Conservation (phyloP, 2,797 vertebrate genomes). For the Heterohyrax brucei region DNA sequence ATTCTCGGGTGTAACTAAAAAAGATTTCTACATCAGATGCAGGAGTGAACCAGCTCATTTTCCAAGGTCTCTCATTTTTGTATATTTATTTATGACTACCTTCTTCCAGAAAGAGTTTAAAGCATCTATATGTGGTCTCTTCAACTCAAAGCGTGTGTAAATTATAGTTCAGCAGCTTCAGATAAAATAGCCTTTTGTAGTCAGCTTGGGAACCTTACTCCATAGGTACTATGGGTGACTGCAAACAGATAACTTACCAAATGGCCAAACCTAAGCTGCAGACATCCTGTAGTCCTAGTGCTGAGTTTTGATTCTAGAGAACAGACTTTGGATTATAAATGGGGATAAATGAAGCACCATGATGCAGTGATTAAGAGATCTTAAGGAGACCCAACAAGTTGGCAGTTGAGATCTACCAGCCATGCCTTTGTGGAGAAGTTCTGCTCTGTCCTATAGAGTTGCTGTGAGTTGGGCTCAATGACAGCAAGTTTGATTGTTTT, state of each 20-base stretch:
- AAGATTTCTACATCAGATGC: constrained; percentile 28
- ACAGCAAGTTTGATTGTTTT: no score
- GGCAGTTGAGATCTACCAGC: no score
- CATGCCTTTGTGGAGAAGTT: no score
- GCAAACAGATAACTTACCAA: not conserved
- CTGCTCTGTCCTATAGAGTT: no score
- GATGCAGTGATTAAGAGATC: no score
- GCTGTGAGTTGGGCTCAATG: no score
- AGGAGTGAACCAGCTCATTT: constrained; percentile 45
- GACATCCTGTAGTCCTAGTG: not conserved
- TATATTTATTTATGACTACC: constrained; percentile 63
- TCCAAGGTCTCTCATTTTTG: constrained; percentile 61
- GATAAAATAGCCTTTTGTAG: constrained; percentile 30
- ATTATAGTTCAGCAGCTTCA: constrained; percentile 33
- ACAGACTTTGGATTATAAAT: not conserved
- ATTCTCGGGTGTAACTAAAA: not conserved
- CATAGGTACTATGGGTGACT: not conserved
- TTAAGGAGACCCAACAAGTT: no score
- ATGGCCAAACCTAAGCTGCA: not conserved
- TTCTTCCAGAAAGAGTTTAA: constrained; percentile 58
- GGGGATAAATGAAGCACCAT: not conserved
- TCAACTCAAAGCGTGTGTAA: constrained; percentile 28
- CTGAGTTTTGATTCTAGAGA: constrained; percentile 45
- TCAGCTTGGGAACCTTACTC: not conserved
- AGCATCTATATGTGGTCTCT: not conserved